Conservation (phyloP, 2,888 invertebrate species). For the Philopedon plagiatum region DNA sequence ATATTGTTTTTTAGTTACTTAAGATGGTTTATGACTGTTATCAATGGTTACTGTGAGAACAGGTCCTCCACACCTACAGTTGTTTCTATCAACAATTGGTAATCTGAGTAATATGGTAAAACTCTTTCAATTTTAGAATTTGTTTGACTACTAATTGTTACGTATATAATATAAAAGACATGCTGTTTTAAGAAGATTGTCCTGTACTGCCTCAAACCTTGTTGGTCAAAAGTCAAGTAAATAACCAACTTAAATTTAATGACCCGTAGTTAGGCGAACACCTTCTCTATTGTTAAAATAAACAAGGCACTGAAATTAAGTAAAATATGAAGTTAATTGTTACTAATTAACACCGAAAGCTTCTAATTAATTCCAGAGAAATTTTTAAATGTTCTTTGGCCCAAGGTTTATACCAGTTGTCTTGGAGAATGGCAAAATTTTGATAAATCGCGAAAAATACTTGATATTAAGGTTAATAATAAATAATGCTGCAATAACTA, state of each 20-base stretch:
- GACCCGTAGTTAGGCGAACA: background rate
- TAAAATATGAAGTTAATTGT: slow-evolving; percentile 1
- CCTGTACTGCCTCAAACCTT: background rate
- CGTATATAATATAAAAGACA: no score
- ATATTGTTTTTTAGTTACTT: slow-evolving; percentile 2
- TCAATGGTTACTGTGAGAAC: background rate
- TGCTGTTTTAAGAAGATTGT: background rate
- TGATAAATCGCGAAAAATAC: background rate
- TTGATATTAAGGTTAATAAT: background rate
- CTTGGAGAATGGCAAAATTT: background rate
- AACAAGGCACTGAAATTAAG: background rate
- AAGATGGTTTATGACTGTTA: background rate
- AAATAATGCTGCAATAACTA: background rate
- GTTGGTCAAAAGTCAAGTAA: background rate
- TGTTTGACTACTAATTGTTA: no score
- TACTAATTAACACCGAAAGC: slow-evolving; percentile 1
- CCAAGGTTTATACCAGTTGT: background rate
- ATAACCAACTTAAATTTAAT: slow-evolving; percentile 2
- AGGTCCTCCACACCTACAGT: no score
- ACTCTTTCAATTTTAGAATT: no score
- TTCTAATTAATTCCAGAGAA: slow-evolving; percentile 11
- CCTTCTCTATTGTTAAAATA: background rate
- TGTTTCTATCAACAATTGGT: no score
- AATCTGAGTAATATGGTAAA: background rate
- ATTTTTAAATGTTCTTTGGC: background rate